Conservation (phyloP, 2,888 invertebrate genomes). For the Amphimallon solstitiale region DNA sequence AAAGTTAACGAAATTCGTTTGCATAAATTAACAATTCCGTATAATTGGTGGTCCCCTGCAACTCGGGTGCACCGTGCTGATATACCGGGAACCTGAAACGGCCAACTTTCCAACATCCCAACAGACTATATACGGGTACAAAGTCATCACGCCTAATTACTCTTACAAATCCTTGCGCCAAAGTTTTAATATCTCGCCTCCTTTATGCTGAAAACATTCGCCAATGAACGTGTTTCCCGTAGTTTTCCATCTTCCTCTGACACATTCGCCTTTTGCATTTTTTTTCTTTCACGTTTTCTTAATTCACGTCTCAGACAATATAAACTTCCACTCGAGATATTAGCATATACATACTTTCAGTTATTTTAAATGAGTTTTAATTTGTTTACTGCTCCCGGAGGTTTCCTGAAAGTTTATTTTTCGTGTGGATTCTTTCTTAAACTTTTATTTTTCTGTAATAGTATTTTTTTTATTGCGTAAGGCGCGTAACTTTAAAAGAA, state of each 20-base stretch:
- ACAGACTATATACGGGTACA: slow-evolving; percentile 39
- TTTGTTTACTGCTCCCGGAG: slow-evolving; percentile 43
- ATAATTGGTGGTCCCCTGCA: slow-evolving; percentile 49
- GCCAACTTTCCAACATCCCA: slow-evolving; percentile 44
- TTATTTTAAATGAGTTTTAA: slow-evolving; percentile 45
- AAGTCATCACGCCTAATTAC: slow-evolving; percentile 57
- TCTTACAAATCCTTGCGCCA: slow-evolving; percentile 55
- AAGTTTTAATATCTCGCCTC: slow-evolving; percentile 56
- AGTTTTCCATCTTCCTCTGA: slow-evolving; percentile 2
- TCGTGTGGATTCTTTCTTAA: slow-evolving; percentile 19
- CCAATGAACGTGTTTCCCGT: slow-evolving; percentile 26
- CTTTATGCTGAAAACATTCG: slow-evolving; percentile 43
- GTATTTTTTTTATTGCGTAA: slow-evolving; percentile 18
- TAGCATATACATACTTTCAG: slow-evolving; percentile 40
- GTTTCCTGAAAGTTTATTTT: slow-evolving; percentile 30
- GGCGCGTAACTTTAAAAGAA: not conserved
- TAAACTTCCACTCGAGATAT: slow-evolving; percentile 39
- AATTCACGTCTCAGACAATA: slow-evolving; percentile 30
- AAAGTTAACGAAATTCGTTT: slow-evolving; percentile 52
- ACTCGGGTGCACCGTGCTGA: slow-evolving; percentile 48
- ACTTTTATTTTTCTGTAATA: slow-evolving; percentile 1
- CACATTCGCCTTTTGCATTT: not conserved
- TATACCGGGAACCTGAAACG: slow-evolving; percentile 39
- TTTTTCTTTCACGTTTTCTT: slow-evolving; percentile 17
- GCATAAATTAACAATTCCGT: slow-evolving; percentile 56